Evolutionary conservation across 2,888 invertebrate species (phyloP).

Genomic region (Periphyllus acericola): DNA sequence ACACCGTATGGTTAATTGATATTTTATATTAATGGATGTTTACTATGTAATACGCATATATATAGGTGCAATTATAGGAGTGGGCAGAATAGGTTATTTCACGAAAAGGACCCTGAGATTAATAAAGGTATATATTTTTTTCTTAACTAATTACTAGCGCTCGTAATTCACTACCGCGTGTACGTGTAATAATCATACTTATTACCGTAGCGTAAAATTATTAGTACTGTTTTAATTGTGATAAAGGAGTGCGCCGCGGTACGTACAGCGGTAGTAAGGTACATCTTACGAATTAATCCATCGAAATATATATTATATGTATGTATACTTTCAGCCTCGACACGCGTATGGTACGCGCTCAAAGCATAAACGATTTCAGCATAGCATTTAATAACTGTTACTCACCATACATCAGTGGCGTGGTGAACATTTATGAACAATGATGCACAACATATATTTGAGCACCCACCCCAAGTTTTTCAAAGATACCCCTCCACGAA

Average conservation of each 20-base stretch:
- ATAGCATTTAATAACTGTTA: background rate
- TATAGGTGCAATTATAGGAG: background rate
- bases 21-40: slow-evolving; percentile 27
- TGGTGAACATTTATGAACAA: too few relatives aligned
- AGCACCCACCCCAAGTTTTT: too few relatives aligned
- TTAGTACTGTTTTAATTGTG: slow-evolving; percentile 31
- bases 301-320: background rate
- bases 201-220: slow-evolving; percentile 24
- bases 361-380: background rate
- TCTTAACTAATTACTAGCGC: background rate
- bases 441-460: too few relatives aligned
- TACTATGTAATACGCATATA: background rate
- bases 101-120: slow-evolving; percentile 14
- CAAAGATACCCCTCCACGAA: too few relatives aligned
- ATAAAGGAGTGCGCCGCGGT: background rate
- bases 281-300: background rate
- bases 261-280: background rate
- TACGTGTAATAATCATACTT: background rate
- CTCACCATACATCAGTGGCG: too few relatives aligned
- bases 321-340: background rate
- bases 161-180: background rate
- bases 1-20: background rate
- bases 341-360: background rate
- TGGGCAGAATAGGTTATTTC: background rate
- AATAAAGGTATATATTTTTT: background rate